These are phyloP conservation scores for Limulus polyphemus DNA, from an alignment of 2,888 invertebrate species.

Conservation along the genomic window DNA sequence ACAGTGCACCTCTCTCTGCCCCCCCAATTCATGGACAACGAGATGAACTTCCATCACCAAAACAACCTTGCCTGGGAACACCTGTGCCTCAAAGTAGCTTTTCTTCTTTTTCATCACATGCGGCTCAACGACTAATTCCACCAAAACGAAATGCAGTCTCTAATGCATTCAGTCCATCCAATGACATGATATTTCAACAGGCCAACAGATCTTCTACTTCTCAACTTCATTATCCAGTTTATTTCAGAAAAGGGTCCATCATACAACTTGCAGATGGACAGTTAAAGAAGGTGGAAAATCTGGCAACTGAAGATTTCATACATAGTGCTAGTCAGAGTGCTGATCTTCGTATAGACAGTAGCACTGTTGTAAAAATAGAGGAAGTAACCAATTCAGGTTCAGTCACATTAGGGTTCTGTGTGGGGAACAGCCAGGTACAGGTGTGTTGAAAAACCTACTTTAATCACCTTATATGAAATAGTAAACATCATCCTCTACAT, in stretches of 20 bases:
- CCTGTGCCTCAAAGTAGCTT: conserved; percentile 13
- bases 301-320: conserved; percentile 79
- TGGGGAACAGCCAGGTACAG: conserved; percentile 60
- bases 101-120: conserved; percentile 18
- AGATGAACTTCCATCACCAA: conserved; percentile 31
- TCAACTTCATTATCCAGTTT: conserved; percentile 34
- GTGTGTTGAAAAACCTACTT: conserved; percentile 36
- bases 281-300: conserved; percentile 68
- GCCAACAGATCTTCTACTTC: conserved; percentile 2
- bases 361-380: conserved; percentile 70
- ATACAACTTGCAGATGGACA: conserved; percentile 70
- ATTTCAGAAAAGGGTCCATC: conserved; percentile 43
- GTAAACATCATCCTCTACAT: neutral
- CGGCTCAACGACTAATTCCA: conserved; percentile 9
- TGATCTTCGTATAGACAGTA: conserved; percentile 65
- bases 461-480: neutral
- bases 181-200: conserved; percentile 4
- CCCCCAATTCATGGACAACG: conserved; percentile 22
- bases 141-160: conserved; percentile 8
- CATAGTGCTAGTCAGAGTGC: conserved; percentile 63
- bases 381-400: conserved; percentile 49
- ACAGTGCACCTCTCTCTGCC: conserved; percentile 24
- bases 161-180: conserved; percentile 5
- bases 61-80: conserved; percentile 30
- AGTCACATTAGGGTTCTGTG: conserved; percentile 55